phyloP scores from a whole-genome alignment of 2,113 vertebrate species.

The Lota lota region DNA sequence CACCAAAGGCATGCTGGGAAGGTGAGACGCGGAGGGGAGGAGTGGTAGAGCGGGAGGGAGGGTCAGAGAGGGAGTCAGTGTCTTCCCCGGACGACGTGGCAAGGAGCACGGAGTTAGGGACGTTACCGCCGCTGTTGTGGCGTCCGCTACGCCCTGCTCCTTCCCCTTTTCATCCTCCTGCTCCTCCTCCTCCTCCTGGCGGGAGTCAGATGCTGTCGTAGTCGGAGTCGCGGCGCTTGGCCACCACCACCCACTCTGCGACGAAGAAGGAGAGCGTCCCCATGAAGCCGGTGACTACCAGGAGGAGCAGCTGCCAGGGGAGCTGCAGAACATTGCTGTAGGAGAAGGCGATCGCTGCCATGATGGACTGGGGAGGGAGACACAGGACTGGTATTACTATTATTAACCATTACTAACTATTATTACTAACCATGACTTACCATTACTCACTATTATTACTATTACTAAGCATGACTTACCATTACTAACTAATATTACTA shows the following conservation, averaged over 20 bases:
- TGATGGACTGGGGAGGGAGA: conserved; percentile 82
- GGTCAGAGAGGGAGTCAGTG: not conserved
- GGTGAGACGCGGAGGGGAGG: no score
- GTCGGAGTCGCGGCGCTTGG: conserved; percentile 69
- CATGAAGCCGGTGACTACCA: conserved; percentile 83
- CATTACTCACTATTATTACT: not conserved
- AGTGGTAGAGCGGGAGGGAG: no score
- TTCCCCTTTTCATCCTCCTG: not conserved
- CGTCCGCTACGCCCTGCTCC: not conserved
- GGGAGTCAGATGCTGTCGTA: conserved; percentile 84
- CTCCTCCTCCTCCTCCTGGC: not conserved
- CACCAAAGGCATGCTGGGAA: no score
- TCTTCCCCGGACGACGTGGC: not conserved
- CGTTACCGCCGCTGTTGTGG: no score
- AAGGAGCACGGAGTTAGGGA: not conserved
- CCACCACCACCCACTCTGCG: conserved; percentile 78
- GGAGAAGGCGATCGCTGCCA: conserved; percentile 90
- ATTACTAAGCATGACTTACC: not conserved
- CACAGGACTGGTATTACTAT: not conserved
- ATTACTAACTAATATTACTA: not conserved
- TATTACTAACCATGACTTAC: not conserved
- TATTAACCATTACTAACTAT: not conserved
- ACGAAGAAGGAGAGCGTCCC: conserved; percentile 87
- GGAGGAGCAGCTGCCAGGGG: conserved; percentile 95
- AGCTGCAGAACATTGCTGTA: conserved; percentile 97